Evolutionary conservation across 2,797 vertebrate genomes (phyloP).

Genomic region (Bucorvus abyssinicus): DNA sequence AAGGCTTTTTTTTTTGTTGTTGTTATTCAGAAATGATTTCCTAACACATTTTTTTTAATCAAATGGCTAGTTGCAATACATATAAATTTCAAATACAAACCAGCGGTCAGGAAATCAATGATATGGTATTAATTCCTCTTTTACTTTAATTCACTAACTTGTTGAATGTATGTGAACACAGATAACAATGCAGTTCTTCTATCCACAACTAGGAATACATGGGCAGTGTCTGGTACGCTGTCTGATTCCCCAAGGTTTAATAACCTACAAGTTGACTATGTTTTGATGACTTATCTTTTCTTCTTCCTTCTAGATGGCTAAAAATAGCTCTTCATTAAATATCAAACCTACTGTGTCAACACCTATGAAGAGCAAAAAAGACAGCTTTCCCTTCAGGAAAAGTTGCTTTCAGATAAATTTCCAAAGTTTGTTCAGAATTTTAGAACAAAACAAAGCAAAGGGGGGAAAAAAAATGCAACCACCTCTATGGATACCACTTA

Average conservation of each 20-base stretch:
- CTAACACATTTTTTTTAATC: not conserved
- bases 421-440: not conserved
- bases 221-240: not conserved
- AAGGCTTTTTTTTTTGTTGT: not conserved
- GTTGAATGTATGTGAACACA: not conserved
- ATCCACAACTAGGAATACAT: not conserved
- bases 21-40: not conserved
- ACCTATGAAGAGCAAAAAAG: not conserved
- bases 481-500: not conserved
- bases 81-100: not conserved
- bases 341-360: not conserved
- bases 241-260: not conserved
- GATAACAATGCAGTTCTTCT: not conserved
- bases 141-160: not conserved
- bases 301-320: not conserved
- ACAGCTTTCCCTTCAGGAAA: not conserved
- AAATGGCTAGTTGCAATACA: not conserved
- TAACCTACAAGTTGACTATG: not conserved
- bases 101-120: not conserved
- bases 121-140: not conserved
- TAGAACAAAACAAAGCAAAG: not conserved
- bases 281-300: not conserved
- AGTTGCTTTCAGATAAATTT: not conserved
- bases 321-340: conserved; percentile 1
- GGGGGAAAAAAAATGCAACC: not conserved